Evolutionary conservation across 2,797 vertebrate genomes (phyloP).

Genomic region (Eulemur mongoz): DNA sequence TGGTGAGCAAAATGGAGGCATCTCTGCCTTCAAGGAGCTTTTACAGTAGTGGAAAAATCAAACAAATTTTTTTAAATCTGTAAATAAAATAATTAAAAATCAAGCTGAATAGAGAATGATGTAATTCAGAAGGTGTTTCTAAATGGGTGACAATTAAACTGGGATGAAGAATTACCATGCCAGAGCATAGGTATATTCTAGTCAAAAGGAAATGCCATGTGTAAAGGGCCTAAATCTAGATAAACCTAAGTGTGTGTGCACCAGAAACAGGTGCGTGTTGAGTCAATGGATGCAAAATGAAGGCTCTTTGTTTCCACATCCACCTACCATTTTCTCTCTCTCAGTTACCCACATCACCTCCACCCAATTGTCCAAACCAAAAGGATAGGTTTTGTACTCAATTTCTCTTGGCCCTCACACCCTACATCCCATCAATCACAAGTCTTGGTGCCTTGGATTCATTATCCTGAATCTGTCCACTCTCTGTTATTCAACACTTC

Average conservation of each 20-base stretch:
- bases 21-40: background rate
- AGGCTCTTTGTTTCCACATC: background rate
- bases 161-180: background rate
- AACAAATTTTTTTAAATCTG: background rate
- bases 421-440: background rate
- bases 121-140: background rate
- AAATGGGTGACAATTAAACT: background rate
- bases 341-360: background rate
- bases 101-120: background rate
- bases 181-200: background rate
- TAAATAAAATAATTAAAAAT: constrained; percentile 38
- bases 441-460: background rate
- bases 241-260: background rate
- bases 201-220: background rate
- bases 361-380: background rate
- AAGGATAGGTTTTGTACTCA: background rate
- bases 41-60: background rate
- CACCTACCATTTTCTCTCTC: background rate
- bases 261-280: background rate
- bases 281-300: background rate
- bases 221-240: background rate
- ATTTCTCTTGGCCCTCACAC: background rate
- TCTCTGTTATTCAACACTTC: background rate
- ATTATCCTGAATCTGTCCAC: background rate
- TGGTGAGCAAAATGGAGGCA: background rate